A percentile compares a stretch with the other conserved stretches of the same genome.
Evolutionary conservation across 35 echinoderm and acorn worm species (phyloP).

Genomic region (Acanthaster planci): DNA sequence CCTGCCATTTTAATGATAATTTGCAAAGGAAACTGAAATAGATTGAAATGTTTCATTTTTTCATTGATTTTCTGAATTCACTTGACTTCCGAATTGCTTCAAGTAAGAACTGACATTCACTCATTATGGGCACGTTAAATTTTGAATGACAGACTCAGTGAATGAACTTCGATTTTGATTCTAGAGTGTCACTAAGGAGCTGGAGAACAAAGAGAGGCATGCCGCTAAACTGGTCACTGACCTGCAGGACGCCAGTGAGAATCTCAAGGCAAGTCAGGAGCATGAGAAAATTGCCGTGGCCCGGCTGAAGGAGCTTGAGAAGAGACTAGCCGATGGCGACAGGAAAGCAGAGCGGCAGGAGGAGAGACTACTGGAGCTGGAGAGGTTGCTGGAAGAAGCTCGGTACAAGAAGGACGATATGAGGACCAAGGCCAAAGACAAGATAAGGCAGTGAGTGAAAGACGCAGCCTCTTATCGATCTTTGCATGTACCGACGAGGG

Average conservation of each 20-base stretch:
- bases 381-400: constrained; percentile 59
- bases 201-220: constrained; percentile 88
- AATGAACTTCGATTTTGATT: not conserved
- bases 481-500: not conserved
- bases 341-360: constrained; percentile 43
- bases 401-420: constrained; percentile 68
- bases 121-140: no score
- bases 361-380: constrained; percentile 50
- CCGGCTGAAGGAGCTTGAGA: constrained; percentile 73
- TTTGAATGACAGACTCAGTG: not conserved
- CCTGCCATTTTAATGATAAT: no score
- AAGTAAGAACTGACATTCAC: no score
- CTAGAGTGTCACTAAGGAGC: constrained; percentile 69
- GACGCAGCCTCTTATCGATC: not conserved
- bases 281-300: constrained; percentile 67
- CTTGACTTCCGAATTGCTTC: no score
- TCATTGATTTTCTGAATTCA: no score
- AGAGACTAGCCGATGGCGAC: constrained; percentile 48
- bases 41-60: no score
- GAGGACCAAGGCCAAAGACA: constrained; percentile 68
- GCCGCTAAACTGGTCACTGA: constrained; percentile 57
- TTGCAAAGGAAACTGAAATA: no score
- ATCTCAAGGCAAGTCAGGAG: constrained; percentile 69
- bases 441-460: constrained; percentile 80
- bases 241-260: constrained; percentile 68